A percentile compares a stretch with the other conserved stretches of the same genome.
phyloP scores from a whole-genome alignment of 1,140 invertebrate species.

The Calliopsis andreniformis region DNA sequence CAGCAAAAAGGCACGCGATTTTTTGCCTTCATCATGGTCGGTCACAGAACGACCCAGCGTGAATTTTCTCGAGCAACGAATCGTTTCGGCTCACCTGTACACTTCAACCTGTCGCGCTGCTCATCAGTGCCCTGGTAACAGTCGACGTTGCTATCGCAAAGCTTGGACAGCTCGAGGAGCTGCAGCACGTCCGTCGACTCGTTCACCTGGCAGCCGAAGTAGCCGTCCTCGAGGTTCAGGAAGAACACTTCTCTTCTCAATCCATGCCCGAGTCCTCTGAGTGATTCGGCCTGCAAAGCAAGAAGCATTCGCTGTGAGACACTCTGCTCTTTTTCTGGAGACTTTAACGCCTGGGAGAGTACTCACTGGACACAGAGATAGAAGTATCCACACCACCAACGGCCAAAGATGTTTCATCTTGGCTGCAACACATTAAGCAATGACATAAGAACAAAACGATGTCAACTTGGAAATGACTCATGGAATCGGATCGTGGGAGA shows the following conservation, averaged over 20 bases:
- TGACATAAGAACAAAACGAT: no score
- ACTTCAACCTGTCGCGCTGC: conserved; percentile 93
- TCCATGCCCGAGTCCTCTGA: conserved; percentile 88
- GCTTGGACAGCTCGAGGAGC: conserved; percentile 95
- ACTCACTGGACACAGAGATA: conserved; percentile 84
- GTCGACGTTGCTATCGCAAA: conserved; percentile 94
- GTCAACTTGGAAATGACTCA: no score
- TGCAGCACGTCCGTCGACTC: conserved; percentile 96
- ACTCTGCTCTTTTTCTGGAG: no score
- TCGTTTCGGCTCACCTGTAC: conserved; percentile 86
- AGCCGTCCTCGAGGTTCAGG: conserved; percentile 97
- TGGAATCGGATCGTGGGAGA: background rate
- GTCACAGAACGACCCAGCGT: background rate
- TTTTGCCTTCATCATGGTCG: background rate
- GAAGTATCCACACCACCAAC: conserved; percentile 86
- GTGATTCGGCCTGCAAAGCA: conserved; percentile 85
- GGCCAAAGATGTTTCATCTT: conserved; percentile 89
- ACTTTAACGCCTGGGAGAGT: background rate
- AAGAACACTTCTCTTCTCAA: conserved; percentile 96
- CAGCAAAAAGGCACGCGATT: conserved; percentile 25
- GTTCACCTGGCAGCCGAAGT: conserved; percentile 98
- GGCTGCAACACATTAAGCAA: conserved; percentile 81
- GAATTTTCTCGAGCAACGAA: background rate
- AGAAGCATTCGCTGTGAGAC: background rate
- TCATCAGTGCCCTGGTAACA: conserved; percentile 96